A percentile compares a stretch with the other conserved stretches of the same genome.
Evolutionary conservation across 2,113 vertebrate genomes (phyloP).

Genomic region (Pholis gunnellus): DNA sequence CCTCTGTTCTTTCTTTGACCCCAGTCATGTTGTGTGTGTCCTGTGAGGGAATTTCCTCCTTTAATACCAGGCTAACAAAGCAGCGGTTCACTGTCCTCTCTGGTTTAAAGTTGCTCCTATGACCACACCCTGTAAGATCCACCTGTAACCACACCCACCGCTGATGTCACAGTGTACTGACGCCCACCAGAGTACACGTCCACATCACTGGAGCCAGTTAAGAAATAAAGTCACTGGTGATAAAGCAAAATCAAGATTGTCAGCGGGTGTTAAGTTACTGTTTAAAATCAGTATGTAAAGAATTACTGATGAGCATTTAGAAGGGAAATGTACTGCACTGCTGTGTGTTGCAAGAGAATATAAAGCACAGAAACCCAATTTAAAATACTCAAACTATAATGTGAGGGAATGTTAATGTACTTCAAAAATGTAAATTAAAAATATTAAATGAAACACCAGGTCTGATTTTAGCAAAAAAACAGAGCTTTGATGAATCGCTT

Average conservation of each 20-base stretch:
- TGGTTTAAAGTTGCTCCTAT: not conserved
- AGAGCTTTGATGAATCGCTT: not conserved
- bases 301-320: not conserved
- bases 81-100: not conserved
- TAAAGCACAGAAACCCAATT: not conserved
- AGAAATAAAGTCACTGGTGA: not conserved
- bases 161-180: not conserved
- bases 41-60: not conserved
- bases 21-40: not conserved
- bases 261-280: not conserved
- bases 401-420: not conserved
- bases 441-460: not conserved
- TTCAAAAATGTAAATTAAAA: constrained; percentile 3
- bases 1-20: not conserved
- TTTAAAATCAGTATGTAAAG: not conserved
- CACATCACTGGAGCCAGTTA: not conserved
- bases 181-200: not conserved
- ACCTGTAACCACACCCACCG: not conserved
- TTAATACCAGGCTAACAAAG: not conserved
- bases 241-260: not conserved
- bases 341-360: not conserved
- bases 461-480: not conserved
- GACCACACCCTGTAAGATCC: not conserved
- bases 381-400: not conserved
- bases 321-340: not conserved